Evolutionary conservation across 2,888 invertebrate genomes (phyloP).

Genomic region (Volucella zonaria): DNA sequence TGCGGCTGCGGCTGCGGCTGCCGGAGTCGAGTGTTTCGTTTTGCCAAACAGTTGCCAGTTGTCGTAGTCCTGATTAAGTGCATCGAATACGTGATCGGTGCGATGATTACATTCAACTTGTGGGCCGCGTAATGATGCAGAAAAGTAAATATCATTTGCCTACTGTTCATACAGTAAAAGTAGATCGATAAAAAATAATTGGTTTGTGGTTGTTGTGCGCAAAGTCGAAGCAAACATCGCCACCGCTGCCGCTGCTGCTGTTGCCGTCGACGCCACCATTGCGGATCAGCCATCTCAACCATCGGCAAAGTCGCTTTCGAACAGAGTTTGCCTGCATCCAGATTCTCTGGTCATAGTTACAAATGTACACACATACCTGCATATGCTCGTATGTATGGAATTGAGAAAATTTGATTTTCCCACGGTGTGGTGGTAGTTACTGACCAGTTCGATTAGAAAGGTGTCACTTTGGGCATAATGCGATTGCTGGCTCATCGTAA

Average conservation of each 20-base stretch:
- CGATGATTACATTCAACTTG: conserved; percentile 70
- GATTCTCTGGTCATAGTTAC: conserved; percentile 5
- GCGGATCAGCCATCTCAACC: not conserved
- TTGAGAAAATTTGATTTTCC: conserved; percentile 72
- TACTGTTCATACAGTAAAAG: conserved; percentile 61
- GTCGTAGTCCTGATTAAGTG: conserved; percentile 70
- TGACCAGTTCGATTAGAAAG: conserved; percentile 68
- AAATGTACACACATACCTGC: no score
- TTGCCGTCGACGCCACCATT: not conserved
- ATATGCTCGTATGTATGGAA: conserved; percentile 21
- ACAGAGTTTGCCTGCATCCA: conserved; percentile 43
- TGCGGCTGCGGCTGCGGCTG: not conserved
- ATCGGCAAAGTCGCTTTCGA: not conserved
- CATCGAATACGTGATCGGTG: conserved; percentile 70
- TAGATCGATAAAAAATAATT: conserved; percentile 74
- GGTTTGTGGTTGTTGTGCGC: conserved; percentile 66
- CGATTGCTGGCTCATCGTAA: conserved; percentile 56
- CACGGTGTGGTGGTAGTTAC: conserved; percentile 50
- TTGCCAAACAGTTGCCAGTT: conserved; percentile 18
- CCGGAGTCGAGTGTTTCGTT: conserved; percentile 32
- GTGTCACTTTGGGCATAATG: conserved; percentile 71
- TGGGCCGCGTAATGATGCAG: conserved; percentile 72
- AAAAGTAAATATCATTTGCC: conserved; percentile 74
- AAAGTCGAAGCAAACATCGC: conserved; percentile 28
- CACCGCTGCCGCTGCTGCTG: conserved; percentile 8